Evolutionary conservation across 2,113 vertebrate genomes (phyloP), one percentile per base, ranked within the genome.

Genomic region (Gracilinanus agilis): DNA sequence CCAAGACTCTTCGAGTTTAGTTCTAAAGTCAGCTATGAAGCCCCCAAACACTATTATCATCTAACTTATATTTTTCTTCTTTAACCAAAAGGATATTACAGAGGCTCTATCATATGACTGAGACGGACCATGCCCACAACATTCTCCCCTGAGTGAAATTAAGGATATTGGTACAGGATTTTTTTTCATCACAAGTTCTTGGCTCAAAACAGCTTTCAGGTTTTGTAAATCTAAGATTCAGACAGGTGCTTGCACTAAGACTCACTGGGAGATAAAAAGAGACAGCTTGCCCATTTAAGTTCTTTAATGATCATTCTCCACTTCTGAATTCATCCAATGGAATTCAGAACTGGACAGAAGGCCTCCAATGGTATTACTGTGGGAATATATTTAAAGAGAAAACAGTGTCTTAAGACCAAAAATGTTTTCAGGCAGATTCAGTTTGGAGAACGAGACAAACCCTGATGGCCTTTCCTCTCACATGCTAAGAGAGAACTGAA

Each of bases 291-390:
- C 89, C 49, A 49, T 90, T 54, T 24, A 16, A 19, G 12, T 27
- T 90, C 92, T 54, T 75, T 9, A 13, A 75, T 40, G 44, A 11
- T 29, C 55, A 89, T 75, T 92, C 16, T 24, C 27, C 24, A 19
- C 83, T 23, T 88, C 67, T 83, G n/a, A 83, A 83, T 83, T 89
- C 9, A 49, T 12, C 34, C 55, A 27, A 19, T 93, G n/a, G 83
- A 91, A 91, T 55, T 21, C 44, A 89, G 24, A 91, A 90, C 27
- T 4, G 75, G 90, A 56, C 91, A 93, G 75, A 29, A 95, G 19
- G 67, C 56, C 53, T 90, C 34, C 54, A 19, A 61, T 1, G 40
- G 55, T 53, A 44, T n/a, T 11, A 24, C 34, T 55, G 53, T 3
- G n/a, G n/a, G 55, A 88, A 67, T 44, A 13, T 12, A 49, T 40